phyloP scores from a whole-genome alignment of 2,888 invertebrate genomes.

The Ditula angustiorana region DNA sequence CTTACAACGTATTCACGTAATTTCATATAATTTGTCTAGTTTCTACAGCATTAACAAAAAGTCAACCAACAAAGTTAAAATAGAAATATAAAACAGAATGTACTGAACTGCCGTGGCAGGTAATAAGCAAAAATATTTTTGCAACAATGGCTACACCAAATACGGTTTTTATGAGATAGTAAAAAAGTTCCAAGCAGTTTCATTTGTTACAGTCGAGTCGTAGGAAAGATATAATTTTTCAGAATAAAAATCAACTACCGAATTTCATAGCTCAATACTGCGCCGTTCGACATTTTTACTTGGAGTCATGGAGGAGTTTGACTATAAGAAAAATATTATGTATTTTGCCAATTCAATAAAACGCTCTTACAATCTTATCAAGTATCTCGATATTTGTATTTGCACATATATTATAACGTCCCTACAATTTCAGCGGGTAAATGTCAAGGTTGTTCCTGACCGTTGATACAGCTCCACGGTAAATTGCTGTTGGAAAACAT shows the following conservation, averaged over 20 bases:
- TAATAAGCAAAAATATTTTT: conserved; percentile 7
- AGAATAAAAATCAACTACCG: conserved; percentile 8
- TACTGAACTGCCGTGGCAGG: not conserved
- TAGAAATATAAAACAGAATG: not conserved
- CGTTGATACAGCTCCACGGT: conserved; percentile 12
- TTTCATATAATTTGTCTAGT: too few relatives aligned
- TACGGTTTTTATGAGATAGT: conserved; percentile 10
- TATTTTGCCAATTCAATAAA: not conserved
- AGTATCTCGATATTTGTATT: not conserved
- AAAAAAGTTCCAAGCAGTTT: conserved; percentile 15
- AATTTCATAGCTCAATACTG: conserved; percentile 3
- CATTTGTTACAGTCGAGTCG: conserved; percentile 8
- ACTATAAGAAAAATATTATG: not conserved
- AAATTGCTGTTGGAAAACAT: conserved; percentile 29
- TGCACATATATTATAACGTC: not conserved
- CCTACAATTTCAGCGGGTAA: conserved; percentile 7
- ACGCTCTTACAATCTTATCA: not conserved
- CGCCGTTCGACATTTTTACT: not conserved
- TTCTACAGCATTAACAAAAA: not conserved
- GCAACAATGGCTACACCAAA: conserved; percentile 1
- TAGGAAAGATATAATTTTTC: conserved; percentile 17
- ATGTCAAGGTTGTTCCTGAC: conserved; percentile 35
- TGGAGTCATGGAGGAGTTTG: not conserved
- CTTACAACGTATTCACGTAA: too few relatives aligned
- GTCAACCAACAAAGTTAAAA: not conserved